Conservation (phyloP, 1,140 invertebrate species). For the Zophobas morio region DNA sequence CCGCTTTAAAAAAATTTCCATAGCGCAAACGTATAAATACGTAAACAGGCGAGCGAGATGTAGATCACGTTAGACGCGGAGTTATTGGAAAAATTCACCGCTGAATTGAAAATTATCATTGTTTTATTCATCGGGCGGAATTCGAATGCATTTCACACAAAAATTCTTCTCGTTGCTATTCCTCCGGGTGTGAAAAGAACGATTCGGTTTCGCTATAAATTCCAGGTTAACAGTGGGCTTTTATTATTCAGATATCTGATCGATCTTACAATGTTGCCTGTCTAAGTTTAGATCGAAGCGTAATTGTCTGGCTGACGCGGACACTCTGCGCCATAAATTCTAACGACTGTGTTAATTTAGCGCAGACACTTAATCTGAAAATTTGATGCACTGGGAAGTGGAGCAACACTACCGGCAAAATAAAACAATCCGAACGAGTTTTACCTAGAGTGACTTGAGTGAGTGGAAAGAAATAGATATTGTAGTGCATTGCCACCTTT, state of each 20-base stretch:
- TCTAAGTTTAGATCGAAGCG: neutral
- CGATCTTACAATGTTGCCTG: neutral
- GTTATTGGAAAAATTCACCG: constrained; percentile 21
- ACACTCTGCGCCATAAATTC: neutral
- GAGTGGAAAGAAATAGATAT: too few relatives aligned
- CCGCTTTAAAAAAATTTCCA: constrained; percentile 6
- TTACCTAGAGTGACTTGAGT: too few relatives aligned
- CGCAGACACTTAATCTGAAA: neutral
- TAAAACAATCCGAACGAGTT: too few relatives aligned
- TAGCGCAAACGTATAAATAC: constrained; percentile 20
- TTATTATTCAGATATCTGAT: neutral
- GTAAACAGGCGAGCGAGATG: neutral
- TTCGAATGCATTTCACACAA: neutral
- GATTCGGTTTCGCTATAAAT: constrained; percentile 13
- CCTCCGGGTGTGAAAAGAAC: constrained; percentile 13
- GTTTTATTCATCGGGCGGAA: constrained; percentile 11
- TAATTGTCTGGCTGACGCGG: neutral
- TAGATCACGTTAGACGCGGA: neutral
- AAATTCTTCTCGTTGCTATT: neutral
- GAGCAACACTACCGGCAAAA: too few relatives aligned
- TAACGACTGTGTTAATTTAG: neutral
- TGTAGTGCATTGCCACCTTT: too few relatives aligned
- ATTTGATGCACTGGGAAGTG: too few relatives aligned
- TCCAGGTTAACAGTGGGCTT: neutral
- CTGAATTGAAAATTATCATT: constrained; percentile 29